These are phyloP conservation scores for Darevskia mixta DNA, from an alignment of 2,797 vertebrate species.

Conservation along the genomic window DNA sequence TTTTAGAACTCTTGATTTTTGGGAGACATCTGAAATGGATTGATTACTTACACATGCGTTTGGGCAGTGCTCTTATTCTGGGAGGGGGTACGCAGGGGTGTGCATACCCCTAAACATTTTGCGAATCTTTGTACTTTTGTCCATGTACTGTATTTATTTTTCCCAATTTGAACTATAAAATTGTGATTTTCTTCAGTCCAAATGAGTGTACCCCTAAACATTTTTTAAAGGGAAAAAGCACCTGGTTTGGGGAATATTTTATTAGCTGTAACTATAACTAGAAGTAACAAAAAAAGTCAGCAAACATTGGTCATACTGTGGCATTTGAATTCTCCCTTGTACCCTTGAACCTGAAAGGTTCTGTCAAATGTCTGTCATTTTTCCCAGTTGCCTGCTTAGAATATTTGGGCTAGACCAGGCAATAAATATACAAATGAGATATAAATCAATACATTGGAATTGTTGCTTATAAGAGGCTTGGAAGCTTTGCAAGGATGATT, in stretches of 20 bases:
- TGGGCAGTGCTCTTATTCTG: too few species aligned
- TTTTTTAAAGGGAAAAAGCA: too few species aligned
- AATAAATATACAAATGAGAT: not conserved
- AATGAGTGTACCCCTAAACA: too few species aligned
- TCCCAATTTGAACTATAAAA: too few species aligned
- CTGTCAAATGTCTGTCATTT: not conserved
- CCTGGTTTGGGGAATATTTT: not conserved
- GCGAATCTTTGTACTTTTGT: too few species aligned
- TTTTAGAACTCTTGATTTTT: not conserved
- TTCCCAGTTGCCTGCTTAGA: not conserved
- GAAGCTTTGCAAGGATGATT: not conserved
- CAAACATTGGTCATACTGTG: not conserved
- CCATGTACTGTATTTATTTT: too few species aligned
- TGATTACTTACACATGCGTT: not conserved
- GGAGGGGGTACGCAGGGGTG: too few species aligned
- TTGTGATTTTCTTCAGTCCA: too few species aligned
- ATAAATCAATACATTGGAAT: not conserved
- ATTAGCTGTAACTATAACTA: not conserved
- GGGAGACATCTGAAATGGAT: not conserved
- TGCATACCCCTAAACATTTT: too few species aligned
- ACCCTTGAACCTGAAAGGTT: not conserved
- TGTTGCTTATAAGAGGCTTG: not conserved
- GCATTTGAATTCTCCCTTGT: not conserved
- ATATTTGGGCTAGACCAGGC: too few species aligned
- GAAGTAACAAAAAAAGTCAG: not conserved